These are phyloP conservation scores for Cichlasoma orientale DNA, from an alignment of 2,797 vertebrate species.

Conservation along the genomic window DNA sequence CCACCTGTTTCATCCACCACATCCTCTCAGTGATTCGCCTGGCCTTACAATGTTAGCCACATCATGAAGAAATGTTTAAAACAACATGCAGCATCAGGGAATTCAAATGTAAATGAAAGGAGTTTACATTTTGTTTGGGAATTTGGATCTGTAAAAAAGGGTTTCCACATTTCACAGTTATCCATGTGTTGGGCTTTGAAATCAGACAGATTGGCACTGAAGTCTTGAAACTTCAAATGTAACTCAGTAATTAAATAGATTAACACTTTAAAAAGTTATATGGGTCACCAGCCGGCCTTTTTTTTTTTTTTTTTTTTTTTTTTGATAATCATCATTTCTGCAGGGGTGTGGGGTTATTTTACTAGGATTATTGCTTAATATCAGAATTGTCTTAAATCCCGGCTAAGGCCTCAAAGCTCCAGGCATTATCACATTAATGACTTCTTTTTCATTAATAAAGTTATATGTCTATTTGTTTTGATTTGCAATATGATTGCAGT, in stretches of 20 bases:
- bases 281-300: not conserved
- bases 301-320: not conserved
- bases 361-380: not conserved
- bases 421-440: not conserved
- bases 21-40: constrained; percentile 42
- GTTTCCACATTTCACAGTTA: not conserved
- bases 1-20: constrained; percentile 77
- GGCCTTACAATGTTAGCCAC: constrained; percentile 12
- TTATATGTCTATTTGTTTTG: not conserved
- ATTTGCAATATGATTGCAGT: constrained; percentile 1
- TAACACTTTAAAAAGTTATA: not conserved
- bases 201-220: too few relatives aligned
- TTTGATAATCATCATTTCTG: not conserved
- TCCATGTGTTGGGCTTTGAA: not conserved
- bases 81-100: not conserved
- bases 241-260: not conserved
- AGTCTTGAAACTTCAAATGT: not conserved
- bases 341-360: not conserved
- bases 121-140: not conserved
- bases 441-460: constrained; percentile 4
- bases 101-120: not conserved
- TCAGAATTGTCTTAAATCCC: not conserved
- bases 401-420: not conserved
- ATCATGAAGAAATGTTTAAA: constrained; percentile 39
- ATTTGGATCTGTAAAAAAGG: not conserved